phyloP scores from a whole-genome alignment of 92 coral and sea anemone genomes.

The Metridium senile region DNA sequence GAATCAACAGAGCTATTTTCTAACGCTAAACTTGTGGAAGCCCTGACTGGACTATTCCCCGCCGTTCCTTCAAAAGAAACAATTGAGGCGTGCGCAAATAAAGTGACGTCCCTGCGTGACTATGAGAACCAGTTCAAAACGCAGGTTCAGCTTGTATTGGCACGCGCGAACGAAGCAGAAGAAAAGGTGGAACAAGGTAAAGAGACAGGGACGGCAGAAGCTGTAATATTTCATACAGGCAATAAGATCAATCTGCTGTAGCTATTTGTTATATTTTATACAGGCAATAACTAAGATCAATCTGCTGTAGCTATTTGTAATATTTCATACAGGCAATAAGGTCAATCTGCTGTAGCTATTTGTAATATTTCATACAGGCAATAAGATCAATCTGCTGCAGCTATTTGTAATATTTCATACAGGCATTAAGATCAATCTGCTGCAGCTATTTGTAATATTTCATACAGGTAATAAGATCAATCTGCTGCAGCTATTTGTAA shows the following conservation, averaged over 20 bases:
- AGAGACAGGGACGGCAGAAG: not conserved
- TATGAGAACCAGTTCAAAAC: not conserved
- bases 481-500: not conserved
- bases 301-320: not conserved
- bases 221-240: not conserved
- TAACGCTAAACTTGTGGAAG: not conserved
- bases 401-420: not conserved
- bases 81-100: not conserved
- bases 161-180: constrained; percentile 2
- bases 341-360: not conserved
- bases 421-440: not conserved
- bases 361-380: not conserved
- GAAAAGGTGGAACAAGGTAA: not conserved
- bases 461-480: not conserved
- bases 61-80: not conserved
- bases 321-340: not conserved
- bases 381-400: not conserved
- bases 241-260: not conserved
- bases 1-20: not conserved
- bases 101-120: not conserved
- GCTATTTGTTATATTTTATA: not conserved
- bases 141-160: not conserved
- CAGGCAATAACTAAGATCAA: not conserved
- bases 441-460: not conserved
- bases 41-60: not conserved